phyloP scores from a whole-genome alignment of 2,113 vertebrate species.

The Siphamia tubifer region DNA sequence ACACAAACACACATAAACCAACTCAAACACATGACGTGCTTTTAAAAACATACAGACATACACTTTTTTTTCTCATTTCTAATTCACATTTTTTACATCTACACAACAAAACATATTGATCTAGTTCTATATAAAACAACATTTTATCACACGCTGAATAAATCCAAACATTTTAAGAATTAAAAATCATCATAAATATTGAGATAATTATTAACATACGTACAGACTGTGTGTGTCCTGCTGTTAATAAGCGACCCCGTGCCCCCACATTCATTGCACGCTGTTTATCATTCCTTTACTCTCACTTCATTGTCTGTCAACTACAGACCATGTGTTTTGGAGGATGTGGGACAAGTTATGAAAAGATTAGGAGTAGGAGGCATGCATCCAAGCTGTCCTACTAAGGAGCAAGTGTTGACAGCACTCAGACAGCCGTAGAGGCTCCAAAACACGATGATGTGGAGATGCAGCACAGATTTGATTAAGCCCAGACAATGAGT shows the following conservation, averaged over 20 bases:
- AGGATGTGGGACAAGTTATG: constrained; percentile 4
- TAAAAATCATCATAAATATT: not conserved
- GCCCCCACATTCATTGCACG: not conserved
- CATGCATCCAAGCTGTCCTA: constrained; percentile 13
- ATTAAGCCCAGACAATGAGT: constrained; percentile 10
- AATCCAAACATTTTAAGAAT: not conserved
- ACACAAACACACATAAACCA: not conserved
- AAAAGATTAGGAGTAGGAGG: constrained; percentile 7
- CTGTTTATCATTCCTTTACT: constrained; percentile 34
- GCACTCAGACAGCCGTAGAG: constrained; percentile 2
- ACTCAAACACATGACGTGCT: not conserved
- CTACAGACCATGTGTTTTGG: constrained; percentile 23
- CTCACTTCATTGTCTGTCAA: constrained; percentile 36
- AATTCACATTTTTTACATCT: too few relatives aligned
- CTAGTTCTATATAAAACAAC: not conserved
- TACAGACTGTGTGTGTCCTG: constrained; percentile 17
- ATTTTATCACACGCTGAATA: not conserved
- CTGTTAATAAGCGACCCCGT: not conserved
- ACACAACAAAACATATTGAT: not conserved
- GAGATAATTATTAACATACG: not conserved
- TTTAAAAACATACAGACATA: too few relatives aligned
- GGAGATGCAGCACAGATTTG: not conserved
- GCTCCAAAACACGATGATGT: not conserved
- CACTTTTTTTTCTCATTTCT: too few relatives aligned
- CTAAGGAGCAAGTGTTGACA: constrained; percentile 40